phyloP scores from a whole-genome alignment of 2,888 invertebrate species.

The Mythimna albipuncta region DNA sequence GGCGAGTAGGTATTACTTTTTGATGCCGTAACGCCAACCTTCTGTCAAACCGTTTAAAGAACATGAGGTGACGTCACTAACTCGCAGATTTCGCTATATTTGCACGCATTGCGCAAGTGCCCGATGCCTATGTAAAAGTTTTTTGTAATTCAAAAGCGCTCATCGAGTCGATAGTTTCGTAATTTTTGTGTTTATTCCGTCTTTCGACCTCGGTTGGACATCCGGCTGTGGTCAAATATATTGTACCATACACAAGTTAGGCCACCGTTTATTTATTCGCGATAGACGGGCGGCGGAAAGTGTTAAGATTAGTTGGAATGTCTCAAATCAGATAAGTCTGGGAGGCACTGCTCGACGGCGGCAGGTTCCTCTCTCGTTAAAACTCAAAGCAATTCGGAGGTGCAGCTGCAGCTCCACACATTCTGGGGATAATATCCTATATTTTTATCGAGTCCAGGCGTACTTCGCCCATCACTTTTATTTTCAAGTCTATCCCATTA shows the following conservation, averaged over 20 bases:
- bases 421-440: constrained; percentile 38
- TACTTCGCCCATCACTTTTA: constrained; percentile 18
- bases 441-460: constrained; percentile 37
- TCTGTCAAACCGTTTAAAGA: constrained; percentile 33
- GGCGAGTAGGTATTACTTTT: constrained; percentile 31
- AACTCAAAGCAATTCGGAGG: constrained; percentile 36
- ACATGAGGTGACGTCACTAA: constrained; percentile 37
- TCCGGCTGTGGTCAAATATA: constrained; percentile 40
- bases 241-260: constrained; percentile 3
- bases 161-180: constrained; percentile 49
- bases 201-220: constrained; percentile 16
- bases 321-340: constrained; percentile 40
- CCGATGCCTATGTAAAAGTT: constrained; percentile 34
- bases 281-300: constrained; percentile 27
- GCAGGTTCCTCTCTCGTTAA: constrained; percentile 39
- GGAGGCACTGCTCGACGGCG: constrained; percentile 13
- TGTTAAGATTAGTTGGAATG: constrained; percentile 41
- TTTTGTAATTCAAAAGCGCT: constrained; percentile 37
- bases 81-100: constrained; percentile 45
- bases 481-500: constrained; percentile 38
- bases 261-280: constrained; percentile 27
- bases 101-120: constrained; percentile 34
- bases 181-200: constrained; percentile 33
- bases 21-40: constrained; percentile 42
- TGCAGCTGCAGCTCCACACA: constrained; percentile 24